A percentile compares a stretch with the other conserved stretches of the same genome.
Conservation (phyloP, 2,113 vertebrate species). For the Rhadina sibilatrix region DNA sequence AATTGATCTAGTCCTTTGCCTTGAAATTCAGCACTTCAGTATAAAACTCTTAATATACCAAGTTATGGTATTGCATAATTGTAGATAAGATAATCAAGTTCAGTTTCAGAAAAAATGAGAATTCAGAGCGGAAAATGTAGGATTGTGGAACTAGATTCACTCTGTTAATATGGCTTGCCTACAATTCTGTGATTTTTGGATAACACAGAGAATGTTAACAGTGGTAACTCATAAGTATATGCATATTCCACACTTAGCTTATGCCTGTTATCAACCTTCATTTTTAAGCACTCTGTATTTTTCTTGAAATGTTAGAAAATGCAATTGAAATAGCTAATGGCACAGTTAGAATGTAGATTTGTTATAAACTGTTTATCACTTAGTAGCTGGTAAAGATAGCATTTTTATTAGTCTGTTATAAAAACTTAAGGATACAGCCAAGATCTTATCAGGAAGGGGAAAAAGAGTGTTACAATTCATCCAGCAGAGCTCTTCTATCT, state of each 20-base stretch:
- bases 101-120: neutral
- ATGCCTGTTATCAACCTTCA: neutral
- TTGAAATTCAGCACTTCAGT: neutral
- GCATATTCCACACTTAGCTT: neutral
- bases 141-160: neutral
- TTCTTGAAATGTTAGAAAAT: neutral
- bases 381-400: neutral
- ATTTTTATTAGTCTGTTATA: neutral
- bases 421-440: neutral
- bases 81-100: neutral
- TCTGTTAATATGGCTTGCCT: neutral
- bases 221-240: neutral
- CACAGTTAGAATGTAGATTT: neutral
- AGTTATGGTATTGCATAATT: neutral
- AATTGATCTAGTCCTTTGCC: neutral
- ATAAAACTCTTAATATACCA: neutral
- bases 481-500: neutral
- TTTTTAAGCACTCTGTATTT: neutral
- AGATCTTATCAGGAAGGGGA: neutral
- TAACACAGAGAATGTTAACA: neutral
- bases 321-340: neutral
- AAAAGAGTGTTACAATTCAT: neutral
- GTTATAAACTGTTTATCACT: neutral
- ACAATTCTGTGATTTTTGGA: neutral
- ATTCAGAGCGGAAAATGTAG: neutral